phyloP scores from a whole-genome alignment of 2,797 vertebrate genomes.

The Harpagifer antarcticus region DNA sequence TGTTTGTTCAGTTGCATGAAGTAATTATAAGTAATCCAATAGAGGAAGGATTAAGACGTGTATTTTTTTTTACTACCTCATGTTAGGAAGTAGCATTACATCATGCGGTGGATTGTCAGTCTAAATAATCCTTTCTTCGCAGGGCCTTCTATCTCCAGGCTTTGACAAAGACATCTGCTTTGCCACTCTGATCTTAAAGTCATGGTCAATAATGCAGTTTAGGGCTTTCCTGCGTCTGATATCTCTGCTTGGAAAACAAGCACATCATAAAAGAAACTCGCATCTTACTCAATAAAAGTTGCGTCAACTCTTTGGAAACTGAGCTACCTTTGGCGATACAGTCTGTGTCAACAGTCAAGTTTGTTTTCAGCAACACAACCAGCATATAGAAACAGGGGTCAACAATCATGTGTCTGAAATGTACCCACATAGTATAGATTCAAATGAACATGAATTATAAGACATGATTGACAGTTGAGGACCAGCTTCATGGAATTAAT shows the following conservation, averaged over 20 bases:
- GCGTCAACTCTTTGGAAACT: neutral
- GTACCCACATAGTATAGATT: neutral
- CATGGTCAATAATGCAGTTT: slow-evolving; percentile 2
- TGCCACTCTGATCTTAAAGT: neutral
- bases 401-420: neutral
- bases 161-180: slow-evolving; percentile 4
- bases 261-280: neutral
- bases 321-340: neutral
- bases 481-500: neutral
- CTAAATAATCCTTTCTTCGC: neutral
- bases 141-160: neutral
- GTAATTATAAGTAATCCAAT: neutral
- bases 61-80: slow-evolving; percentile 1
- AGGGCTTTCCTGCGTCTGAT: neutral
- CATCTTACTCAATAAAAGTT: neutral
- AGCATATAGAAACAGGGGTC: neutral
- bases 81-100: neutral
- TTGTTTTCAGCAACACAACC: neutral
- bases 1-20: neutral
- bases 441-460: neutral
- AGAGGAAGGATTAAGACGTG: neutral
- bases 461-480: neutral
- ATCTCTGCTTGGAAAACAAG: slow-evolving; percentile 7
- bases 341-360: neutral
- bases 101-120: neutral